Evolutionary conservation across 2,113 vertebrate genomes (phyloP).

Genomic region (Phyllopteryx taeniolatus): DNA sequence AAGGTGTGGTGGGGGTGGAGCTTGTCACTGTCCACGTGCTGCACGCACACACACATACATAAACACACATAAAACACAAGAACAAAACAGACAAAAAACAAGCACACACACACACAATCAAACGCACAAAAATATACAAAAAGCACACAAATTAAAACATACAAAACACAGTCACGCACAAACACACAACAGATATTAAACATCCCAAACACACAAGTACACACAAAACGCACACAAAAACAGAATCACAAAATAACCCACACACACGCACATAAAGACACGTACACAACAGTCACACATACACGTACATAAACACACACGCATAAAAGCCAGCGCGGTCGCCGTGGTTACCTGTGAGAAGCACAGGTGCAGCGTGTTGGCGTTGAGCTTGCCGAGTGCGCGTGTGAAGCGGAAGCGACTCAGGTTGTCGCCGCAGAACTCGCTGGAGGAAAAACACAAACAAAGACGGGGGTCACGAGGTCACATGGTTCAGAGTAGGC

Average conservation of each 20-base stretch:
- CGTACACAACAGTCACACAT: slow-evolving; percentile 9
- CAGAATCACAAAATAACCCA: too few relatives aligned
- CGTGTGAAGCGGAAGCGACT: slow-evolving; percentile 90
- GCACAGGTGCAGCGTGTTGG: slow-evolving; percentile 94
- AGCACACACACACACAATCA: too few relatives aligned
- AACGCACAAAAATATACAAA: too few relatives aligned
- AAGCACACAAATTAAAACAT: too few relatives aligned
- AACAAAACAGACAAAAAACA: too few relatives aligned
- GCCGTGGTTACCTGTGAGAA: slow-evolving; percentile 87
- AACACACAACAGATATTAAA: too few relatives aligned
- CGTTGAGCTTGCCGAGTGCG: slow-evolving; percentile 92
- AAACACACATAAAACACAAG: too few relatives aligned
- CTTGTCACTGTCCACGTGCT: slow-evolving; percentile 93
- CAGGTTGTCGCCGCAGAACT: slow-evolving; percentile 96
- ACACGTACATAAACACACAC: neutral
- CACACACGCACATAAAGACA: too few relatives aligned
- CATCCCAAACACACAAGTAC: too few relatives aligned
- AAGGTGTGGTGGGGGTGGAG: slow-evolving; percentile 95
- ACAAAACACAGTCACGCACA: too few relatives aligned
- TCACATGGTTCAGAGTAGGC: neutral
- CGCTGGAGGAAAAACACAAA: slow-evolving; percentile 68
- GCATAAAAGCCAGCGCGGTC: neutral
- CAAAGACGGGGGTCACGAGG: neutral
- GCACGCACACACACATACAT: slow-evolving; percentile 8
- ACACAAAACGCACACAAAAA: too few relatives aligned